Evolutionary conservation across 2,797 vertebrate species (phyloP).

Genomic region (Gorsachius magnificus): DNA sequence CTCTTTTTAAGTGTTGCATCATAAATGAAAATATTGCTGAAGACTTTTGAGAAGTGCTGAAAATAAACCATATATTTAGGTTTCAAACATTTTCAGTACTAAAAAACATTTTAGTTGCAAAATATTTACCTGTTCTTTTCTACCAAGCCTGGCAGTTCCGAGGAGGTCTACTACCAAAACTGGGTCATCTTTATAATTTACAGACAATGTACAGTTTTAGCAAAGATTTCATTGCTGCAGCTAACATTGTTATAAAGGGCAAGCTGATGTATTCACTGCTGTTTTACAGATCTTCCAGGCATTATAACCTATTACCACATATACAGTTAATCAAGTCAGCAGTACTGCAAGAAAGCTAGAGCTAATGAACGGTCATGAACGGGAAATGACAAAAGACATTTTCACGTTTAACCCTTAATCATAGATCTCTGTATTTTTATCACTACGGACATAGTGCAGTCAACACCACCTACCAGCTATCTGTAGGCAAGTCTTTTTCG

Average conservation of each 20-base stretch:
- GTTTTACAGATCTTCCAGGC: not conserved
- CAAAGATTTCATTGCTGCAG: not conserved
- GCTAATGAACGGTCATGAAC: not conserved
- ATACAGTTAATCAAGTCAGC: not conserved
- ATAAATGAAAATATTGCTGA: not conserved
- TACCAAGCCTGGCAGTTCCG: not conserved
- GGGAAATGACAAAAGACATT: not conserved
- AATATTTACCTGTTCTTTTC: not conserved
- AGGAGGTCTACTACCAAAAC: not conserved
- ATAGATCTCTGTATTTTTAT: not conserved
- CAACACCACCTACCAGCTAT: rapidly evolving
- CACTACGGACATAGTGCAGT: not conserved
- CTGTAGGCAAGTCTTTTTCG: not conserved
- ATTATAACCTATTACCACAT: not conserved
- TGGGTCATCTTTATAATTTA: not conserved
- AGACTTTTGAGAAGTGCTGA: not conserved
- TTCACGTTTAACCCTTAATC: not conserved
- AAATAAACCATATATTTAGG: not conserved
- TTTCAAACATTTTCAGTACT: not conserved
- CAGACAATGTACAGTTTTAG: not conserved
- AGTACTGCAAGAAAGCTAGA: not conserved
- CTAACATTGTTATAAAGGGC: not conserved
- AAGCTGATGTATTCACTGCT: not conserved
- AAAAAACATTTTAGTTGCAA: not conserved
- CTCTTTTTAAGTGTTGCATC: not conserved